These are phyloP conservation scores for Alethe castanea DNA, from an alignment of 2,113 vertebrate genomes.

Conservation along the genomic window DNA sequence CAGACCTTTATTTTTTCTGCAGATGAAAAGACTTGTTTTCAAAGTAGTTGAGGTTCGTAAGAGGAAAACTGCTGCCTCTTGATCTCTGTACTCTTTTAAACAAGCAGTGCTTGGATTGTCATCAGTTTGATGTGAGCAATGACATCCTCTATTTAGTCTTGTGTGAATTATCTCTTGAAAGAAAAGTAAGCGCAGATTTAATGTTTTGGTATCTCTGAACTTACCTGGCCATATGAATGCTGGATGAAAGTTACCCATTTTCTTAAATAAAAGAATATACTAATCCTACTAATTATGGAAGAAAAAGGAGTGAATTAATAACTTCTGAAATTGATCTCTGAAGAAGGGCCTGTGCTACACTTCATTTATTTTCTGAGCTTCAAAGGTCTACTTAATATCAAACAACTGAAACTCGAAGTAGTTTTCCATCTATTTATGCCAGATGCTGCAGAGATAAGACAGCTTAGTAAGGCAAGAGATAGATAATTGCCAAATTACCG, in stretches of 20 bases:
- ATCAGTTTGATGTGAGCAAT: background rate
- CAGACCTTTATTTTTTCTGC: background rate
- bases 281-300: background rate
- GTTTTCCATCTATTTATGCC: background rate
- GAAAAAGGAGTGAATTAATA: background rate
- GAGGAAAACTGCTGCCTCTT: background rate
- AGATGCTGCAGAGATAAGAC: background rate
- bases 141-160: background rate
- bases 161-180: background rate
- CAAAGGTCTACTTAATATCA: background rate
- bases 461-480: background rate
- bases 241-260: background rate
- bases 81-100: background rate
- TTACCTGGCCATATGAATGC: background rate
- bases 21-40: background rate
- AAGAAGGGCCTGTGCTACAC: background rate
- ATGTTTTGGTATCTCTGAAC: background rate
- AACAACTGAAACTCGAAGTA: background rate
- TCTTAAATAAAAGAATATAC: background rate
- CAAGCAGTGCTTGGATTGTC: background rate
- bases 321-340: background rate
- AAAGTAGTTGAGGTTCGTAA: background rate
- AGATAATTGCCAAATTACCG: background rate
- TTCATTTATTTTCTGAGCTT: background rate
- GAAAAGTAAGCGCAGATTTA: background rate